Evolutionary conservation across 2,888 invertebrate species (phyloP).

Genomic region (Stratiomys singularior): DNA sequence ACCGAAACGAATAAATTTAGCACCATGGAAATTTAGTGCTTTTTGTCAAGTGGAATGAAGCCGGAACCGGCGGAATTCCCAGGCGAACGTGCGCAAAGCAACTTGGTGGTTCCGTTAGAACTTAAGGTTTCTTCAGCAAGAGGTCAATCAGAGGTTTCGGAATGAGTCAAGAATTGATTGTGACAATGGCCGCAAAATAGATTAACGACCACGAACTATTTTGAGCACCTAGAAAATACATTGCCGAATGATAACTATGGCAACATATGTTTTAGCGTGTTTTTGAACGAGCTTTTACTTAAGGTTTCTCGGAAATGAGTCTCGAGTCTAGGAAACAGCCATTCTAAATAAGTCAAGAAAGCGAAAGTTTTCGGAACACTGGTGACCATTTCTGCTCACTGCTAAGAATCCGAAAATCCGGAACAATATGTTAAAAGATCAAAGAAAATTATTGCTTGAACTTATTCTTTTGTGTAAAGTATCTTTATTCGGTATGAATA

Average conservation of each 20-base stretch:
- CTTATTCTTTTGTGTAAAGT: background rate
- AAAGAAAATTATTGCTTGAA: background rate
- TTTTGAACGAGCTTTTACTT: too few relatives aligned
- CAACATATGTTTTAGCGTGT: too few relatives aligned
- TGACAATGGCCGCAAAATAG: too few relatives aligned
- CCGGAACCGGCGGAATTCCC: conserved; percentile 11
- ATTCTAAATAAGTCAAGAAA: background rate
- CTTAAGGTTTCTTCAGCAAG: background rate
- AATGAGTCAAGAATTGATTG: background rate
- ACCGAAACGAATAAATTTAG: background rate
- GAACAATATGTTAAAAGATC: background rate
- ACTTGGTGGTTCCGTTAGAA: conserved; percentile 1
- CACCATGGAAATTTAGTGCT: background rate
- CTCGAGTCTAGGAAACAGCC: too few relatives aligned
- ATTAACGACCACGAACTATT: too few relatives aligned
- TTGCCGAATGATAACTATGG: too few relatives aligned
- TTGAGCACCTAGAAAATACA: too few relatives aligned
- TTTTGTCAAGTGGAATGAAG: background rate
- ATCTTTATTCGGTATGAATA: background rate
- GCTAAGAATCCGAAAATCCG: background rate
- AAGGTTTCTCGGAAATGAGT: too few relatives aligned
- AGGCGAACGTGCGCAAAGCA: background rate
- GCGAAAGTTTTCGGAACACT: background rate
- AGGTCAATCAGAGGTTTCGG: background rate
- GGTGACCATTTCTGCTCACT: background rate